Evolutionary conservation across 2,888 invertebrate species (phyloP).

Genomic region (Caenorhabditis angaria): DNA sequence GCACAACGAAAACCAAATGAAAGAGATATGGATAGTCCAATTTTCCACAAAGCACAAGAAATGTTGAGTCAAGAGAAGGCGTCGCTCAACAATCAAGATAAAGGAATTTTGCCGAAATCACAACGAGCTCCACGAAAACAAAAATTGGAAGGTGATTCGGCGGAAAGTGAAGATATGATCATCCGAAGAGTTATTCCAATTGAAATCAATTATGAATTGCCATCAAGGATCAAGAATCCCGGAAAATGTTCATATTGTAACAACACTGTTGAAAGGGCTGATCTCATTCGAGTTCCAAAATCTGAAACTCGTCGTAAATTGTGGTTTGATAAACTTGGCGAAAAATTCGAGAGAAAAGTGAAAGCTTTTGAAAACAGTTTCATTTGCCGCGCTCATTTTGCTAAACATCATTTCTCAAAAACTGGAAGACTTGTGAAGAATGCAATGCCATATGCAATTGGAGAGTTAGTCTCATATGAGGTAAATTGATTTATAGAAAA

Average conservation of each 20-base stretch:
- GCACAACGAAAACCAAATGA: background rate
- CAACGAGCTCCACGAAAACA: slow-evolving; percentile 26
- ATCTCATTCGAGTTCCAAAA: slow-evolving; percentile 25
- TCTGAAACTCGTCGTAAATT: slow-evolving; percentile 12
- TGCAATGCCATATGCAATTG: background rate
- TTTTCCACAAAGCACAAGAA: background rate
- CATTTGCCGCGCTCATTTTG: slow-evolving; percentile 27
- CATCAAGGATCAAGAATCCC: slow-evolving; percentile 5
- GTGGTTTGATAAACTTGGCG: slow-evolving; percentile 25
- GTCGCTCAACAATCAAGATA: background rate
- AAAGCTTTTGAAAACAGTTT: slow-evolving; percentile 6
- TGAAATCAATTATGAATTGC: background rate
- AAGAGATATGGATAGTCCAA: background rate
- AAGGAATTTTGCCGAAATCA: slow-evolving; percentile 16
- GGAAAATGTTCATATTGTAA: slow-evolving; percentile 20
- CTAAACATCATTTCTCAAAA: slow-evolving; percentile 17
- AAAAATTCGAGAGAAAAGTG: slow-evolving; percentile 14
- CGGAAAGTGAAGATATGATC: background rate
- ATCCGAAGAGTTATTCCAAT: slow-evolving; percentile 17
- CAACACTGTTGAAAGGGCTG: background rate
- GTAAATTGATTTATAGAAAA: background rate
- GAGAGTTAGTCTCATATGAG: background rate
- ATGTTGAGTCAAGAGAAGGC: background rate
- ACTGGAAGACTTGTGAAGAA: slow-evolving; percentile 25
- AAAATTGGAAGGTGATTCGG: slow-evolving; percentile 13